Evolutionary conservation across 2,888 invertebrate species (phyloP).

Genomic region (Macaria notata): DNA sequence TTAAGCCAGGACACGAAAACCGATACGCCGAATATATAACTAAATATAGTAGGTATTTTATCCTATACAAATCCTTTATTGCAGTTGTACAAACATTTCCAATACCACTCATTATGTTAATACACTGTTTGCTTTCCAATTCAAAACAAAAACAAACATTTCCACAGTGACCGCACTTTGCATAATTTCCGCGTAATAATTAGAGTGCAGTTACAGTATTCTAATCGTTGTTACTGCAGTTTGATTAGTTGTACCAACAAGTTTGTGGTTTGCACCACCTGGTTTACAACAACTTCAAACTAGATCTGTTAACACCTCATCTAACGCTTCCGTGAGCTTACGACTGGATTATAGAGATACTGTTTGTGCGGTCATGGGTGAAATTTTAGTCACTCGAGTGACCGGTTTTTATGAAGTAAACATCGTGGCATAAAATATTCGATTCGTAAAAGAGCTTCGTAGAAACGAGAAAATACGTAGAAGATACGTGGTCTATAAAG

Average conservation of each 20-base stretch:
- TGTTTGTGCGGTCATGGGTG: slow-evolving; percentile 40
- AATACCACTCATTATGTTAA: no score
- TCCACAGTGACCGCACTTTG: background rate
- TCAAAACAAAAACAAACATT: background rate
- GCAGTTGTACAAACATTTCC: no score
- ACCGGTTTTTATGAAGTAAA: slow-evolving; percentile 16
- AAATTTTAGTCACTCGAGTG: slow-evolving; percentile 10
- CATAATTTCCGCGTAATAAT: slow-evolving; percentile 20
- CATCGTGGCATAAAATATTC: no score
- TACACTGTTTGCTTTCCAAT: background rate
- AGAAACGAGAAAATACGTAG: no score
- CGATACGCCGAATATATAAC: no score
- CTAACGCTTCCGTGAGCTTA: slow-evolving; percentile 58
- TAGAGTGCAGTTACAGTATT: slow-evolving; percentile 40
- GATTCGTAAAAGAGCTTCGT: no score
- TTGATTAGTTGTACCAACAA: slow-evolving; percentile 60
- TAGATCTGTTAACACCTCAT: slow-evolving; percentile 68
- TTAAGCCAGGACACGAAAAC: no score
- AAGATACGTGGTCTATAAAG: no score
- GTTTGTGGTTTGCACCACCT: slow-evolving; percentile 51
- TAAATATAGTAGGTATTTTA: no score
- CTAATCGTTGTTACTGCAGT: slow-evolving; percentile 41
- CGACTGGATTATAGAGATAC: slow-evolving; percentile 53
- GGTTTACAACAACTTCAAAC: slow-evolving; percentile 60
- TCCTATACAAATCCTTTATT: no score